Conservation (phyloP, 1,140 invertebrate species). For the Cherax quadricarinatus region DNA sequence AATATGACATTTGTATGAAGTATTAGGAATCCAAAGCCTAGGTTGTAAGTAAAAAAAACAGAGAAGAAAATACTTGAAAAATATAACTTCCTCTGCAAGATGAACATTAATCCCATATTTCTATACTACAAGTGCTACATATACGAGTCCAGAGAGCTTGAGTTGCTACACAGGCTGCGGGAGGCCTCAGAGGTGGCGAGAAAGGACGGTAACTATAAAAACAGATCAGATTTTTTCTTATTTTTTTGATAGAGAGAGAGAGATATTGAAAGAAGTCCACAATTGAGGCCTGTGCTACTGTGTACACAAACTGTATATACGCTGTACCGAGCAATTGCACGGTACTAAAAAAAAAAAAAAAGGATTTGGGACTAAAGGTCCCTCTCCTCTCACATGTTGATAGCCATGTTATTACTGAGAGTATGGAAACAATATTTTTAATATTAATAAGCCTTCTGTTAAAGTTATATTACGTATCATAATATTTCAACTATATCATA, state of each 20-base stretch:
- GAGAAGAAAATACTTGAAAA: slow-evolving; percentile 50
- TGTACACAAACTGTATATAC: slow-evolving; percentile 69
- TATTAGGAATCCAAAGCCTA: slow-evolving; percentile 71
- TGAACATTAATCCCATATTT: slow-evolving; percentile 62
- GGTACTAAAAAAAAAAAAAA: slow-evolving; percentile 57
- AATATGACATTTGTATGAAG: slow-evolving; percentile 70
- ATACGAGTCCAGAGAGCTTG: slow-evolving; percentile 64
- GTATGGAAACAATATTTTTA: slow-evolving; percentile 72
- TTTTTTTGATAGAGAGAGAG: slow-evolving; percentile 9
- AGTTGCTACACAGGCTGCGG: slow-evolving; percentile 54
- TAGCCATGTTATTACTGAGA: slow-evolving; percentile 72
- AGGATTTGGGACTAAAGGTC: slow-evolving; percentile 22
- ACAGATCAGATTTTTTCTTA: slow-evolving; percentile 20
- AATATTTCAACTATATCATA: slow-evolving; percentile 72
- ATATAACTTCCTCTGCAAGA: slow-evolving; percentile 59
- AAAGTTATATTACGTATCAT: slow-evolving; percentile 73
- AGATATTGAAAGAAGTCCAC: slow-evolving; percentile 32
- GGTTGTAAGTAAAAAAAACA: slow-evolving; percentile 46
- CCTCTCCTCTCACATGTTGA: slow-evolving; percentile 65
- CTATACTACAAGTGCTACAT: slow-evolving; percentile 65
- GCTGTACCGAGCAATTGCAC: slow-evolving; percentile 58
- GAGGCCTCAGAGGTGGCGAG: slow-evolving; percentile 53
- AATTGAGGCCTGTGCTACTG: slow-evolving; percentile 65
- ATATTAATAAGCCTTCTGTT: slow-evolving; percentile 72
- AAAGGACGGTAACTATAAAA: slow-evolving; percentile 21